A percentile compares a stretch with the other conserved stretches of the same genome.
Conservation (phyloP, 2,113 vertebrate genomes). For the Lates calcarifer region DNA sequence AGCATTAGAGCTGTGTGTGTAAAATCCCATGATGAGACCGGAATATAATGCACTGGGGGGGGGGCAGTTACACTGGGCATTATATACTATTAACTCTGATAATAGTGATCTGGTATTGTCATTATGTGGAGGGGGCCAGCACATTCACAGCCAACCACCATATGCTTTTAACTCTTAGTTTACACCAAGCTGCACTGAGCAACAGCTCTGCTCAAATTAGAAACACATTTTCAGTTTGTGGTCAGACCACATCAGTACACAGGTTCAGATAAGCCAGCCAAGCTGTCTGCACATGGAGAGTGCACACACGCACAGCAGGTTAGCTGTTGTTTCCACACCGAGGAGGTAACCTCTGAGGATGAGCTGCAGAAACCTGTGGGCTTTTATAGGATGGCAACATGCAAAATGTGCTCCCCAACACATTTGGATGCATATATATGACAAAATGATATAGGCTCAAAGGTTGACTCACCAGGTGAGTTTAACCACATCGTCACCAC, state of each 20-base stretch:
- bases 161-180: slow-evolving; percentile 86
- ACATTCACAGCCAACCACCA: slow-evolving; percentile 79
- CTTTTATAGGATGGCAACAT: background rate
- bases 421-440: too few species aligned
- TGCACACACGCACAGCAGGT: slow-evolving; percentile 7
- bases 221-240: slow-evolving; percentile 41
- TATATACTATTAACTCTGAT: slow-evolving; percentile 86
- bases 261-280: slow-evolving; percentile 17
- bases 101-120: slow-evolving; percentile 90
- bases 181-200: background rate
- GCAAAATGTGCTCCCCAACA: background rate
- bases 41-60: slow-evolving; percentile 8
- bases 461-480: background rate
- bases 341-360: background rate
- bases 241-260: slow-evolving; percentile 32
- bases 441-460: too few species aligned
- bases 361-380: background rate
- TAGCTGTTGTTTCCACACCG: background rate
- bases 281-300: background rate
- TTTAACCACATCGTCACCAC: background rate
- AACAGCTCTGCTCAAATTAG: slow-evolving; percentile 36
- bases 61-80: slow-evolving; percentile 73
- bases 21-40: slow-evolving; percentile 44
- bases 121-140: slow-evolving; percentile 87
- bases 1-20: slow-evolving; percentile 61